Evolutionary conservation across 2,888 invertebrate species (phyloP).

Genomic region (Pimpla rufipes): DNA sequence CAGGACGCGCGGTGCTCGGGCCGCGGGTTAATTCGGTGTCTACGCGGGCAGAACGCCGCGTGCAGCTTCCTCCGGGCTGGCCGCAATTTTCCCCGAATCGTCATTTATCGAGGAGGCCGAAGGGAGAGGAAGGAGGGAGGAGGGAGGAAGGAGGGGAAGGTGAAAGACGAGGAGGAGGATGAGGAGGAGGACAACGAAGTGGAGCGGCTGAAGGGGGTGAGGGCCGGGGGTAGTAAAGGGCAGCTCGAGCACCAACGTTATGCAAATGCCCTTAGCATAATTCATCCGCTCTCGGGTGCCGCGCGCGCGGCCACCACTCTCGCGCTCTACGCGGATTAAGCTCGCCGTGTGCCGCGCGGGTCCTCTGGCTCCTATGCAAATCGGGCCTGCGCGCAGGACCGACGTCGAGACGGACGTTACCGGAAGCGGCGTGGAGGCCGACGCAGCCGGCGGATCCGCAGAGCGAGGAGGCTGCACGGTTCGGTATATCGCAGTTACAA

Average conservation of each 20-base stretch:
- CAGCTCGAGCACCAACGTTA: constrained; percentile 75
- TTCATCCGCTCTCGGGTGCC: constrained; percentile 75
- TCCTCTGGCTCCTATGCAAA: constrained; percentile 77
- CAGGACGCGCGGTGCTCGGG: constrained; percentile 56
- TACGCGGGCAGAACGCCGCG: constrained; percentile 47
- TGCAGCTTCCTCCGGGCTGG: constrained; percentile 49
- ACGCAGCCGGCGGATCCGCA: constrained; percentile 55
- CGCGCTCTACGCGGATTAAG: constrained; percentile 75
- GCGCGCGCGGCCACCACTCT: constrained; percentile 57
- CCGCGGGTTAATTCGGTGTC: constrained; percentile 65
- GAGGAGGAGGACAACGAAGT: neutral
- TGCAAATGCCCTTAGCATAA: constrained; percentile 81
- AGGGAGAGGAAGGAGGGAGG: constrained; percentile 36
- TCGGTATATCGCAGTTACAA: constrained; percentile 7
- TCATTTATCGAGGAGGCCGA: constrained; percentile 78
- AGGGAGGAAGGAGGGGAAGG: constrained; percentile 14
- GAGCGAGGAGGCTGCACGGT: neutral
- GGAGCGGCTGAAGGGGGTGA: constrained; percentile 5
- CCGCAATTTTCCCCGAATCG: constrained; percentile 80
- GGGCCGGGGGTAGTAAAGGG: constrained; percentile 45
- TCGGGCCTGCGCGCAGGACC: constrained; percentile 59
- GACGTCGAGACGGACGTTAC: constrained; percentile 37
- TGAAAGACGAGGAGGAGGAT: neutral
- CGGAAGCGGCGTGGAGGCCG: constrained; percentile 57
- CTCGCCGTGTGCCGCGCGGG: constrained; percentile 51